Evolutionary conservation across 2,113 vertebrate genomes (phyloP), one percentile per base, ranked within the genome.

Genomic region (Neodon shergylaensis): DNA sequence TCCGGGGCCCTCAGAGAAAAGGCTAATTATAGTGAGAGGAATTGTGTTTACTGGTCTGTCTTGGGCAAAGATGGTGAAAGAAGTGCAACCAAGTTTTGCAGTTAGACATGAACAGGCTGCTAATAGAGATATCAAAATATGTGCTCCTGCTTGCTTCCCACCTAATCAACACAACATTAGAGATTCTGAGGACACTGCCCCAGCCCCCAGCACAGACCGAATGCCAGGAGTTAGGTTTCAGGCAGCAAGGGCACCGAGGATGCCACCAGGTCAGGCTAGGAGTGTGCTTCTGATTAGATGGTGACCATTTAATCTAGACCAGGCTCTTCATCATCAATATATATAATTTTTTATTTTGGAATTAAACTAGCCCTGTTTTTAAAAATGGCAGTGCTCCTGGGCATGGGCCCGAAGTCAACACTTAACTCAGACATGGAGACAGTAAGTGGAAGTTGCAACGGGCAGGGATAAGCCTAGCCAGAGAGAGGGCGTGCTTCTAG

Each of bases 21-120:
- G 98, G 98, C 99, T 99, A 99, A 99, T 99, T 99, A 99, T 99
- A 99, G 98, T 98, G 99, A 99, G 98, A 99, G 99, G 98, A 98
- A 99, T 99, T 98, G 98, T 99, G 98, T 99, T 99, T 99, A 99
- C 99, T 98, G 98, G 98, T 98, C 99, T 98, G 99, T 99, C 99
- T 99, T 99, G 99, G 99, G 98, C 98, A 99, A 98, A 99, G 98
- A 99, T 98, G 98, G 98, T 97, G 98, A 98, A 98, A 98, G 98
- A 98, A 99, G 98, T 98, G 97, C 98, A 98, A 98, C 98, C 98
- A 98, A 98, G 98, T 99, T 98, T 98, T 99, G 98, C 98, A 98
- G 98, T 98, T 98, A 98, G 98, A 98, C 98, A 98, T 97, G 98
- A 98, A 97, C 98, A 98, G 98, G 98, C 98, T 98, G 98, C 98